Evolutionary conservation across 2,888 invertebrate genomes (phyloP).

Genomic region (Tachina lurida): DNA sequence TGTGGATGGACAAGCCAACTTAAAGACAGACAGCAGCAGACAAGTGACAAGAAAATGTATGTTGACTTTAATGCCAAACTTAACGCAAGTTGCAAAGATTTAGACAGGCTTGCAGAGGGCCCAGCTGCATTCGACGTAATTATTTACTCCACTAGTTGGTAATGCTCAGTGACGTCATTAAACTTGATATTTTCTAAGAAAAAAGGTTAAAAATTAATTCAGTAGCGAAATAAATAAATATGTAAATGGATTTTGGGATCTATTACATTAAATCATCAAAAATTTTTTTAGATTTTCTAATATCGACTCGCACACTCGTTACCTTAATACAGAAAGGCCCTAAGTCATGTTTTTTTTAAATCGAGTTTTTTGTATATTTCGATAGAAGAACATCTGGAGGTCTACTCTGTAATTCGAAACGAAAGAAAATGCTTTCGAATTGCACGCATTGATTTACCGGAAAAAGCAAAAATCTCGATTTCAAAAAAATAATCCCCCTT

Average conservation of each 20-base stretch:
- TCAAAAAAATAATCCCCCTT: no score
- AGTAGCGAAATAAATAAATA: background rate
- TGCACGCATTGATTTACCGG: no score
- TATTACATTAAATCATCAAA: constrained; percentile 14
- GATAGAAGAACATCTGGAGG: no score
- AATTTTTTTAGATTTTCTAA: background rate
- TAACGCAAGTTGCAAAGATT: background rate
- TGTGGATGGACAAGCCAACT: background rate
- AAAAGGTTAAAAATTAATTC: background rate
- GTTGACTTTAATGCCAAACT: constrained; percentile 8
- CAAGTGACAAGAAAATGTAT: constrained; percentile 13
- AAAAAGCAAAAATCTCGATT: no score
- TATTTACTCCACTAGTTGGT: constrained; percentile 46
- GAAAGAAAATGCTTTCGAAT: no score
- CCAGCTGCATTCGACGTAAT: constrained; percentile 19
- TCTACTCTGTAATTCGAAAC: no score
- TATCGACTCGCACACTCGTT: background rate
- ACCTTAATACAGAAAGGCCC: no score
- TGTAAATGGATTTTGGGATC: constrained; percentile 2
- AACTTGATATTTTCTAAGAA: constrained; percentile 23
- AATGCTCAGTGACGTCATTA: constrained; percentile 55
- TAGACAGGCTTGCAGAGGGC: background rate
- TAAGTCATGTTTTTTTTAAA: no score
- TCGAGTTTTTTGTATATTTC: no score
- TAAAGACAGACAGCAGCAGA: background rate